phyloP scores from a whole-genome alignment of 1,140 invertebrate species.

The Leptoteleia sp. region DNA sequence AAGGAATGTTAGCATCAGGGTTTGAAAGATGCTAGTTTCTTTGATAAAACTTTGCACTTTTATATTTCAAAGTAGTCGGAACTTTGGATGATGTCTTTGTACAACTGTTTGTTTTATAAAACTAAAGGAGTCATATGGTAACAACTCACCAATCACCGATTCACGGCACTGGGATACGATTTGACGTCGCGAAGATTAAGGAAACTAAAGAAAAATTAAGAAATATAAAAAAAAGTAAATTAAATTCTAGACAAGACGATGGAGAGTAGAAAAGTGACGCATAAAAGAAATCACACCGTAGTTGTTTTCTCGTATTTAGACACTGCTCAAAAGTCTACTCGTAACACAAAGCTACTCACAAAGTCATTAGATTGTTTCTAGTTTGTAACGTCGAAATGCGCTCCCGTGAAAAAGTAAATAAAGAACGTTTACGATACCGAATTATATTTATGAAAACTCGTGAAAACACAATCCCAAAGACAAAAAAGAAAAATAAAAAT shows the following conservation, averaged over 20 bases:
- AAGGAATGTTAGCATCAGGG: conserved; percentile 34
- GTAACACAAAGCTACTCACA: conserved; percentile 75
- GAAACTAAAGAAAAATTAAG: conserved; percentile 7
- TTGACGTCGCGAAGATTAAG: conserved; percentile 17
- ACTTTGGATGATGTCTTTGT: conserved; percentile 45
- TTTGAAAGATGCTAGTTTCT: conserved; percentile 50
- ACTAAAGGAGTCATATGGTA: conserved; percentile 22
- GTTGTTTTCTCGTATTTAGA: conserved; percentile 70
- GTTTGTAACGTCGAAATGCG: conserved; percentile 76
- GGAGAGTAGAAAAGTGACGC: conserved; percentile 39
- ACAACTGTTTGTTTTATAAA: conserved; percentile 47
- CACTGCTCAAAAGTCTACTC: conserved; percentile 79
- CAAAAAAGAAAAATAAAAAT: conserved; percentile 56
- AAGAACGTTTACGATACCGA: conserved; percentile 50
- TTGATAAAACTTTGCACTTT: conserved; percentile 67
- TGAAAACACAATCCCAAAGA: conserved; percentile 56
- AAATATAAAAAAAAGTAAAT: conserved; percentile 22
- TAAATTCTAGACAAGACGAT: conserved; percentile 4
- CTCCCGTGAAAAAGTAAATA: conserved; percentile 61
- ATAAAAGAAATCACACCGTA: conserved; percentile 54
- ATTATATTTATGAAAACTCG: conserved; percentile 59
- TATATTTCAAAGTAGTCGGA: conserved; percentile 58
- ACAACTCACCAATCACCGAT: conserved; percentile 27
- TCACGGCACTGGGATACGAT: conserved; percentile 62
- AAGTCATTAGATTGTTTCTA: conserved; percentile 81